phyloP scores from a whole-genome alignment of 2,888 invertebrate species.

The Eupithecia dodoneata region DNA sequence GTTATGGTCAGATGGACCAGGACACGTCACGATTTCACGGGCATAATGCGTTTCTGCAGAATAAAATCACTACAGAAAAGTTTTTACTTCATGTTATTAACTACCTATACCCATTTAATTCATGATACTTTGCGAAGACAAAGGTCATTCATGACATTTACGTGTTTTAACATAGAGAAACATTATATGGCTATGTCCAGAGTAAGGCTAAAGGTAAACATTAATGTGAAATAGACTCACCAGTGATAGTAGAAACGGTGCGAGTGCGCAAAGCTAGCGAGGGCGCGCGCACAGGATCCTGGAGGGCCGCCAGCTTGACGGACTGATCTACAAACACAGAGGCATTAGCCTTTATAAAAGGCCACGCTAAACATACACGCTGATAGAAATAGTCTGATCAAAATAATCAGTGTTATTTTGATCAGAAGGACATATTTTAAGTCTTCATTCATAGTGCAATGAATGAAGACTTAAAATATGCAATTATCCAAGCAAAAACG shows the following conservation, averaged over 20 bases:
- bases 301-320: conserved; percentile 92
- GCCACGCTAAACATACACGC: conserved; percentile 24
- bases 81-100: neutral
- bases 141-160: neutral
- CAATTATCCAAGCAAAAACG: neutral
- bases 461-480: neutral
- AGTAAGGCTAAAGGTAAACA: neutral
- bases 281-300: conserved; percentile 89
- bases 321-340: conserved; percentile 66
- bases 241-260: conserved; percentile 89
- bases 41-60: neutral
- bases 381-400: conserved; percentile 18
- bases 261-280: conserved; percentile 85
- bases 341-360: conserved; percentile 26
- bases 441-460: neutral
- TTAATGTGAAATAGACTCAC: conserved; percentile 71
- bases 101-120: neutral
- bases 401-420: conserved; percentile 21
- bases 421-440: neutral
- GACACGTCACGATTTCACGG: neutral
- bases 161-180: neutral
- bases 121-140: neutral
- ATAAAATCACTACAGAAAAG: neutral
- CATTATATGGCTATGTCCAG: neutral
- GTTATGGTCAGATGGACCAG: neutral